Evolutionary conservation across 2,113 vertebrate species (phyloP), one percentile per base, ranked within the genome.

Genomic region (Podarcis cretensis): DNA sequence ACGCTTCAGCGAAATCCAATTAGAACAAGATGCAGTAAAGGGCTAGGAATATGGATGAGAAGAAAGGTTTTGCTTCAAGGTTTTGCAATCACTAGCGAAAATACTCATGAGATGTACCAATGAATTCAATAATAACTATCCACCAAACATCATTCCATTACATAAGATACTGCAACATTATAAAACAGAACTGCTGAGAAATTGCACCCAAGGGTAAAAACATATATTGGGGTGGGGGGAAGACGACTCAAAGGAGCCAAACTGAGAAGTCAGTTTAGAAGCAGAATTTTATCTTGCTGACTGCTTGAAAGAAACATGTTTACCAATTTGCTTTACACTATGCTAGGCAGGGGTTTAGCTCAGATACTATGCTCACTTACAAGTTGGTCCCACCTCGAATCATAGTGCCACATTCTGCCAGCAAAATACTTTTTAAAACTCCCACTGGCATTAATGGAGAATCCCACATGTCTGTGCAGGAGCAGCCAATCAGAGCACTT

Each of bases 71-170:
- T 59, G 25, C 77, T 92, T 84, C 84, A 86, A 9, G 25, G 76
- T 85, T 89, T 59, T 86, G 4, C 27, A 14, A 82, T 85, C 81
- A 80, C 37, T 71, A 91, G 6, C 71, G 69, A 73, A 32, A 40
- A 27, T 81, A 77, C 68, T 85, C 76, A 81, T 57, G 40, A 84
- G 54, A 59, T 76, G 65, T 63, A 54, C 83, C 43, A 68, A 32
- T 16, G 54, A 91, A 87, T 77, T 90, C 73, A 81, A 0, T 59
- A 94, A 92, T 35, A 90, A 92, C 87, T 69, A 68, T 4, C 21
- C 18, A 48, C 18, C 30, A 91, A 80, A 84, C 84, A 89, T 83
- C 21, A 13, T 37, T 48, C 0, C 32, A 82, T 21, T 8, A 48
- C 35, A 75, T 32, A 75, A 76, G 71, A 65, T 76, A 76, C 32